Evolutionary conservation across 2,113 vertebrate species (phyloP), one percentile per base, ranked within the genome.

Genomic region (Todiramphus chloris): DNA sequence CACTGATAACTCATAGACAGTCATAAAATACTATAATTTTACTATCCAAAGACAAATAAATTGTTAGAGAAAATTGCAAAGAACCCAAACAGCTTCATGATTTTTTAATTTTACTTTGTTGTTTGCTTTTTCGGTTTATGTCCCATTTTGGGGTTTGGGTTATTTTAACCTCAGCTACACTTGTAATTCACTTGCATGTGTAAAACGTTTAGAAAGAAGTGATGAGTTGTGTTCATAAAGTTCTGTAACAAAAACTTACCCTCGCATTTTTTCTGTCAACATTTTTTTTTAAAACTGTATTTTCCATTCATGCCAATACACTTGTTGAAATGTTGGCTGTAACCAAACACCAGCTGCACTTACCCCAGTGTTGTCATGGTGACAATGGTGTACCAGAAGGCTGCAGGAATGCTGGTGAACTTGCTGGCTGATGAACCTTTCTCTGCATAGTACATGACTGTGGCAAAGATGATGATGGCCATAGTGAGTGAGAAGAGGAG

Each of bases 371-470:
- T 99, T 51, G 99, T 99, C 99, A 99, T 99, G 98, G 99, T 99
- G 98, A 99, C 99, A 27, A 99, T 99, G 98, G 99, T 99, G 98
- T 99, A 99, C 99, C 99, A 99, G 98, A 99, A 99, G 92, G 99
- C 98, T 2, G 99, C 99, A 5, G 99, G 99, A 95, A 99, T 99
- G 97, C 99, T 99, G 97, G 99, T 99, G 98, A 99, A 99, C 98
- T 99, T 99, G 99, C 98, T 99, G 94, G 98, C 98, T 11, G 98
- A 97, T 63, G 99, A 99, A 19, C 99, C 99, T 79, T 99, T 99
- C 98, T 99, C 99, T 1, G 99, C 99, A 87, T 99, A 99, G 98
- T 99, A 99, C 99, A 99, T 99, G 85, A 99, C 99, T 4, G 99
- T 99, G 77, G 99, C 99, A 92, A 99, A 99, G 97, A 99, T 99